Conservation (phyloP, 2,888 invertebrate genomes). For the Epistrophe eligans region DNA sequence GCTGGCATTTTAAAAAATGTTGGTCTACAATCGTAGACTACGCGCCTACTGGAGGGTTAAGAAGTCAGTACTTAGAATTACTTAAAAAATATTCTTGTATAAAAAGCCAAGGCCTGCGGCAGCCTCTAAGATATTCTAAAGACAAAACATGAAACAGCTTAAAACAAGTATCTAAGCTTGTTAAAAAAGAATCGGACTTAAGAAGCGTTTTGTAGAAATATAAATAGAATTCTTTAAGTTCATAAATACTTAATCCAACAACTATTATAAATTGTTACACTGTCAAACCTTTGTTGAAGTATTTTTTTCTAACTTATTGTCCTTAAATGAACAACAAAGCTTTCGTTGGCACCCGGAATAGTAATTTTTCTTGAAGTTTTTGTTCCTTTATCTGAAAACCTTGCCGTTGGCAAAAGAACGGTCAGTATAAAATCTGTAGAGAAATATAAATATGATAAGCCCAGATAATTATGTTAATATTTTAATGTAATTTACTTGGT, state of each 20-base stretch:
- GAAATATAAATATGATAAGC: background rate
- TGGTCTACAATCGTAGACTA: no score
- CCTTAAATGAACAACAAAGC: background rate
- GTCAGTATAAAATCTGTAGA: background rate
- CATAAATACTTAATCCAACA: constrained; percentile 3
- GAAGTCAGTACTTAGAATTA: no score
- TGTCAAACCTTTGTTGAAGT: background rate
- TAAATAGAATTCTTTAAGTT: constrained; percentile 46
- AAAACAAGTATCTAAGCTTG: constrained; percentile 57
- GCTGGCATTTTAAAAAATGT: no score
- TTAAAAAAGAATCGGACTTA: constrained; percentile 49
- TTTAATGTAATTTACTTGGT: background rate
- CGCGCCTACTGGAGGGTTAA: no score
- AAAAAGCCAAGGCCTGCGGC: constrained; percentile 4
- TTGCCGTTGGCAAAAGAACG: no score
- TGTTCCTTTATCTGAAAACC: no score
- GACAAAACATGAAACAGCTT: constrained; percentile 8
- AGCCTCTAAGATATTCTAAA: constrained; percentile 11
- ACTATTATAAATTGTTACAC: background rate
- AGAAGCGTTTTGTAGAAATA: constrained; percentile 53
- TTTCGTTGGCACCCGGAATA: background rate
- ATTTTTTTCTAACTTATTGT: background rate
- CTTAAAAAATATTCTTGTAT: background rate
- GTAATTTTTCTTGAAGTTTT: no score
- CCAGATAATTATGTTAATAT: background rate